phyloP scores from a whole-genome alignment of 2,797 vertebrate species.

The Cossypha heuglini region DNA sequence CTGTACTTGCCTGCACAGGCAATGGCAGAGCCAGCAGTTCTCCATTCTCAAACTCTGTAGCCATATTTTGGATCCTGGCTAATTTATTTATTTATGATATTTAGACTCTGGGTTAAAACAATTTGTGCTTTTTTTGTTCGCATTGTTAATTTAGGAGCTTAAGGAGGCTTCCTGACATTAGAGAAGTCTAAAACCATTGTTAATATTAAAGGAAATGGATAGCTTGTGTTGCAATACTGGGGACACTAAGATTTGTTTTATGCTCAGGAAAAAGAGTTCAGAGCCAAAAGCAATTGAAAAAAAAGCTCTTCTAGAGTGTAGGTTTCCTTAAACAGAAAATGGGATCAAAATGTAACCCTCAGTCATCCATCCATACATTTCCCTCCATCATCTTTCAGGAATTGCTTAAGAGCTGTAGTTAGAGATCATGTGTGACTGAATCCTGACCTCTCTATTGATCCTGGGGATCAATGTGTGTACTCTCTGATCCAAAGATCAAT shows the following conservation, averaged over 20 bases:
- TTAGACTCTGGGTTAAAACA: neutral
- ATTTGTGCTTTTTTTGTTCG: neutral
- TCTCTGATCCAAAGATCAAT: constrained; percentile 2
- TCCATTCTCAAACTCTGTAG: neutral
- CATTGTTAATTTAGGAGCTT: neutral
- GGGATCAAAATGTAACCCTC: neutral
- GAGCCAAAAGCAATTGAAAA: neutral
- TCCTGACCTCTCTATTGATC: constrained; percentile 16
- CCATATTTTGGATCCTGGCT: neutral
- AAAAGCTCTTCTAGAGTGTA: neutral
- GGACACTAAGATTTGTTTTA: neutral
- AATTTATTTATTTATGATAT: neutral
- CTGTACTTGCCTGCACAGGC: neutral
- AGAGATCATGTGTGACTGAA: constrained; percentile 9
- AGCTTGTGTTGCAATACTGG: neutral
- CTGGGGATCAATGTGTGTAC: neutral
- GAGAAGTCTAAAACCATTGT: neutral
- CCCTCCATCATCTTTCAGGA: neutral
- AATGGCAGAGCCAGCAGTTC: neutral
- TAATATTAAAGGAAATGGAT: neutral
- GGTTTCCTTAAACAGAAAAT: neutral
- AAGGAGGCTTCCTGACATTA: neutral
- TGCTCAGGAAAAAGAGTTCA: neutral
- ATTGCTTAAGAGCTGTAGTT: neutral
- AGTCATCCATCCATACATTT: neutral